These are phyloP conservation scores for Malurus leucopterus DNA, from an alignment of 2,797 vertebrate species.

Conservation along the genomic window DNA sequence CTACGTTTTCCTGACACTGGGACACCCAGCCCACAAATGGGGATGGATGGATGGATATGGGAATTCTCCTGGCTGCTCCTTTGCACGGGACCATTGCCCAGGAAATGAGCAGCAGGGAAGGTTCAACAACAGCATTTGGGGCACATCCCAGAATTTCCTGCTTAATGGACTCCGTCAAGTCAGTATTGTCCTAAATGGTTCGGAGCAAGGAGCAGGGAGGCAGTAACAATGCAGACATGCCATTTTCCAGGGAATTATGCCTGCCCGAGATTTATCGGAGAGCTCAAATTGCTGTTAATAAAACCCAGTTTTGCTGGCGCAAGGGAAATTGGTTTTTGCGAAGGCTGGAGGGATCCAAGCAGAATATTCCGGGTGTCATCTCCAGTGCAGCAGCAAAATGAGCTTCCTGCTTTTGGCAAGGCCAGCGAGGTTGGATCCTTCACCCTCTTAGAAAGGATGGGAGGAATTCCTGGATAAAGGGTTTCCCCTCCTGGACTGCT, in stretches of 20 bases:
- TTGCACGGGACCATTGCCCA: rapidly evolving
- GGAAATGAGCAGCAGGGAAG: not conserved
- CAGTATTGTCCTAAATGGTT: conserved; percentile 25
- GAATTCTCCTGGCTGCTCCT: not conserved
- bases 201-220: not conserved
- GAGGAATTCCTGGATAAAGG: not conserved
- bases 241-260: conserved; percentile 33
- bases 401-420: not conserved
- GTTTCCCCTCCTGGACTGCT: not conserved
- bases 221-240: not conserved
- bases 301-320: conserved; percentile 12
- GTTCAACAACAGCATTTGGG: not conserved
- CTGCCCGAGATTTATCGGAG: not conserved
- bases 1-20: not conserved
- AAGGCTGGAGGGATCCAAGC: not conserved
- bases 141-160: not conserved
- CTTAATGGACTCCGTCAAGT: conserved; percentile 13
- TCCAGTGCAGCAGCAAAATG: not conserved
- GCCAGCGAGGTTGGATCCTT: not conserved
- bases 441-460: not conserved
- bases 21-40: rapidly evolving
- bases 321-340: conserved; percentile 37
- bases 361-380: not conserved
- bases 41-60: not conserved
- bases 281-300: conserved; percentile 53